A percentile compares a stretch with the other conserved stretches of the same genome.
phyloP scores from a whole-genome alignment of 2,797 vertebrate species.

The Cygnus olor region DNA sequence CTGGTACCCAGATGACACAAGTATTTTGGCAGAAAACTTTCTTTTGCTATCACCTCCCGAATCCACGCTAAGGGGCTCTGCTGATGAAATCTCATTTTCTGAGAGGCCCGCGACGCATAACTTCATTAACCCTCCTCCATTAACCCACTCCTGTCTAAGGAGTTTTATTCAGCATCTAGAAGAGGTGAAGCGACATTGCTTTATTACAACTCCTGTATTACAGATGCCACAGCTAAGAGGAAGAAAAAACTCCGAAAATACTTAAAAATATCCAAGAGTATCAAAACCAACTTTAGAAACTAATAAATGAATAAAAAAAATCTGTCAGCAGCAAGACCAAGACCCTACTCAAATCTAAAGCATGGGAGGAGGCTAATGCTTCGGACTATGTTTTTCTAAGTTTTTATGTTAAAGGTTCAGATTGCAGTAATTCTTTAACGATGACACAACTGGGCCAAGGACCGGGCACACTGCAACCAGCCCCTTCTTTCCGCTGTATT shows the following conservation, averaged over 20 bases:
- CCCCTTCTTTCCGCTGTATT: not conserved
- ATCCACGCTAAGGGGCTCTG: not conserved
- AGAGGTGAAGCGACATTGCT: not conserved
- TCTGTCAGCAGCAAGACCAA: not conserved
- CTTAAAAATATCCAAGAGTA: not conserved
- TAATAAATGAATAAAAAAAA: not conserved
- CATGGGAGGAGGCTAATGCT: not conserved
- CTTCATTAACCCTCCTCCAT: not conserved
- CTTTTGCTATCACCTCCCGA: not conserved
- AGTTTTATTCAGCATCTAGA: not conserved
- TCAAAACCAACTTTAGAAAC: not conserved
- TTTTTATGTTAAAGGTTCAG: constrained; percentile 53
- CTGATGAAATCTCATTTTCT: not conserved
- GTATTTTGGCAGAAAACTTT: not conserved
- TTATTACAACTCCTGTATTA: not conserved
- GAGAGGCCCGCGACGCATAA: not conserved
- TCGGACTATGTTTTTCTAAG: not conserved
- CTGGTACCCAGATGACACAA: not conserved
- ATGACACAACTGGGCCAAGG: constrained; percentile 5
- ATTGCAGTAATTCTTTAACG: constrained; percentile 19
- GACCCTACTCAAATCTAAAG: not conserved
- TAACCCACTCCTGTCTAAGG: not conserved
- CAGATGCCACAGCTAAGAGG: not conserved
- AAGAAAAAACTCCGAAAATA: not conserved
- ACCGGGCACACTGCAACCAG: not conserved